Conservation (phyloP, 2,797 vertebrate species). For the Myotis planiceps region DNA sequence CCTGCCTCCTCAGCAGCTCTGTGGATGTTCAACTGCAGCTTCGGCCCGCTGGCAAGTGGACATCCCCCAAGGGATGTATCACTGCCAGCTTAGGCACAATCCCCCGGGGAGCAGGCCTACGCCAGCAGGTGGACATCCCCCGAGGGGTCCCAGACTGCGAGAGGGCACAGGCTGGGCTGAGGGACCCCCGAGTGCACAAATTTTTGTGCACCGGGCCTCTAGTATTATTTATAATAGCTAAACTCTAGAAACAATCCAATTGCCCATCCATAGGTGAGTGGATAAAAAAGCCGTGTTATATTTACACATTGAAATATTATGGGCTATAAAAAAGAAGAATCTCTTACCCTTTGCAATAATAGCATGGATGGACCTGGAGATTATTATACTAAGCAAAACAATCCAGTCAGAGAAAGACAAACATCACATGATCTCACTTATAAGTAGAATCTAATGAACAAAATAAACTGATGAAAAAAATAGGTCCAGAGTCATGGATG, state of each 20-base stretch:
- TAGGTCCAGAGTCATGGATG: not conserved
- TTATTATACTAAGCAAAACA: not conserved
- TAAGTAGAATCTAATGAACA: not conserved
- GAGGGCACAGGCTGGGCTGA: too few relatives aligned
- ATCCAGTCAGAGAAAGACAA: not conserved
- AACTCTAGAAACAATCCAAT: not conserved
- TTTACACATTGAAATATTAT: not conserved
- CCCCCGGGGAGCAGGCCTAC: too few relatives aligned
- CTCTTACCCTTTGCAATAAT: not conserved
- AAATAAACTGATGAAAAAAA: not conserved
- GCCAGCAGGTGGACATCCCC: too few relatives aligned
- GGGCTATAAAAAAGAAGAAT: not conserved
- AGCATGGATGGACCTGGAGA: not conserved
- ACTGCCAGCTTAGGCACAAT: too few relatives aligned
- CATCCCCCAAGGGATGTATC: too few relatives aligned
- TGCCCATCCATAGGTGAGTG: not conserved
- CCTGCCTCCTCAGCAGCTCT: too few relatives aligned
- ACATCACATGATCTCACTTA: not conserved
- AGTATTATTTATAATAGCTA: not conserved
- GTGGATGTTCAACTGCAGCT: too few relatives aligned
- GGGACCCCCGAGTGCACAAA: too few relatives aligned
- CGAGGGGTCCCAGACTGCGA: too few relatives aligned
- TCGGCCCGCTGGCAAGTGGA: too few relatives aligned
- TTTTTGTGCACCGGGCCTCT: too few relatives aligned
- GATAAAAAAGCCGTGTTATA: not conserved